A percentile compares a stretch with the other conserved stretches of the same genome.
Conservation (phyloP, 2,797 vertebrate species). For the Enteromius viviparus region DNA sequence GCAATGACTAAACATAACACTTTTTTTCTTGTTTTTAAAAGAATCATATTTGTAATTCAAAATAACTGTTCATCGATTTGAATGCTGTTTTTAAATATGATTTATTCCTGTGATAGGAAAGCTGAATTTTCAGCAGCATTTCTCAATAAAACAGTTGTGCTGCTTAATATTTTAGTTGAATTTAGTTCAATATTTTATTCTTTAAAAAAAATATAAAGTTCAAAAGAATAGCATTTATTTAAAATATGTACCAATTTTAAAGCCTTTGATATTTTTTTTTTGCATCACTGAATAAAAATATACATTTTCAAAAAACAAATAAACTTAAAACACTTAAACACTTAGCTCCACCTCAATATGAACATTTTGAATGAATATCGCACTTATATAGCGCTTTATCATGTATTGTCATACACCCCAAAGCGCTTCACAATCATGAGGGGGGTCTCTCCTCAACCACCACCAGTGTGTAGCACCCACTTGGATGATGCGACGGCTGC, state of each 20-base stretch:
- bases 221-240: neutral
- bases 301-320: neutral
- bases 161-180: neutral
- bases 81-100: neutral
- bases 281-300: neutral
- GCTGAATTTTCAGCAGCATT: neutral
- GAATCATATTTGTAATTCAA: neutral
- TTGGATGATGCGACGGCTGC: too few relatives aligned
- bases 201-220: neutral
- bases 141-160: neutral
- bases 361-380: too few relatives aligned
- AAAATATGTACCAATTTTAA: neutral
- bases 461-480: too few relatives aligned
- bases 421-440: too few relatives aligned
- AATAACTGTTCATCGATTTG: neutral
- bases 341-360: too few relatives aligned
- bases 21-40: too few relatives aligned
- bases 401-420: too few relatives aligned
- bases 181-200: neutral
- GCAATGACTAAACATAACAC: neutral
- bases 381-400: too few relatives aligned
- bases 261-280: neutral
- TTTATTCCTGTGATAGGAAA: too few relatives aligned
- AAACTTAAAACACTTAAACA: too few relatives aligned
- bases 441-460: too few relatives aligned